phyloP scores from a whole-genome alignment of 2,888 invertebrate species.

The Drosophila lutescens region DNA sequence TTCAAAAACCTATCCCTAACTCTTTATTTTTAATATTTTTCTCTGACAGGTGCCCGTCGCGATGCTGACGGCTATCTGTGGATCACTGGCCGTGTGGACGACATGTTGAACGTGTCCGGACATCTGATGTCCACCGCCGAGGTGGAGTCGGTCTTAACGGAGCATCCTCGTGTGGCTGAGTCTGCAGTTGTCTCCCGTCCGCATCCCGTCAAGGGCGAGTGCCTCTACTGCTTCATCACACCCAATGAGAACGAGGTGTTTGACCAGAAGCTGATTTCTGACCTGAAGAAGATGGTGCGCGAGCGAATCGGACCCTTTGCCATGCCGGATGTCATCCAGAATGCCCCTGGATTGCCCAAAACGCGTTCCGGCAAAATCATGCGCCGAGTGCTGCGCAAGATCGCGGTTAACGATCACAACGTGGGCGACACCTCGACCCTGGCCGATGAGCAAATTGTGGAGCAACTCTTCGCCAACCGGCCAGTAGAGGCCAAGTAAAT shows the following conservation, averaged over 20 bases:
- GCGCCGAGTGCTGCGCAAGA: slow-evolving; percentile 96
- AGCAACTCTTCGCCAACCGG: slow-evolving; percentile 90
- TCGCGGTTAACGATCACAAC: slow-evolving; percentile 94
- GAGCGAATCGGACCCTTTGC: slow-evolving; percentile 98
- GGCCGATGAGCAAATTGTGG: slow-evolving; percentile 95
- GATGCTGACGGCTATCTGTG: slow-evolving; percentile 98
- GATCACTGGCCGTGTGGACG: slow-evolving; percentile 98
- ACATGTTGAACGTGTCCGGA: slow-evolving; percentile 99
- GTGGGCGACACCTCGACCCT: slow-evolving; percentile 97
- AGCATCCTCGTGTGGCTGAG: slow-evolving; percentile 93
- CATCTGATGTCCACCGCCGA: slow-evolving; percentile 99
- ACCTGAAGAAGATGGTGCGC: slow-evolving; percentile 92
- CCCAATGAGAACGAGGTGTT: slow-evolving; percentile 91
- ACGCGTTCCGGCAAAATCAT: slow-evolving; percentile 99
- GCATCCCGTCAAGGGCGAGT: slow-evolving; percentile 98
- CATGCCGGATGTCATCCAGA: slow-evolving; percentile 96
- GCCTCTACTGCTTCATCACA: slow-evolving; percentile 98
- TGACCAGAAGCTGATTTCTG: slow-evolving; percentile 88
- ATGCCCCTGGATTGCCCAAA: slow-evolving; percentile 97
- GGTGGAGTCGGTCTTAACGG: slow-evolving; percentile 92
- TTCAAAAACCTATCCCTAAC: not conserved
- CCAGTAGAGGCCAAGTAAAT: slow-evolving; percentile 85
- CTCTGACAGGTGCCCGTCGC: slow-evolving; percentile 90
- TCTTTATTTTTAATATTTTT: slow-evolving; percentile 41
- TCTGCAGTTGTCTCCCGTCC: slow-evolving; percentile 98